Evolutionary conservation across 2,888 invertebrate species (phyloP).

Genomic region (Cistogaster globosa): DNA sequence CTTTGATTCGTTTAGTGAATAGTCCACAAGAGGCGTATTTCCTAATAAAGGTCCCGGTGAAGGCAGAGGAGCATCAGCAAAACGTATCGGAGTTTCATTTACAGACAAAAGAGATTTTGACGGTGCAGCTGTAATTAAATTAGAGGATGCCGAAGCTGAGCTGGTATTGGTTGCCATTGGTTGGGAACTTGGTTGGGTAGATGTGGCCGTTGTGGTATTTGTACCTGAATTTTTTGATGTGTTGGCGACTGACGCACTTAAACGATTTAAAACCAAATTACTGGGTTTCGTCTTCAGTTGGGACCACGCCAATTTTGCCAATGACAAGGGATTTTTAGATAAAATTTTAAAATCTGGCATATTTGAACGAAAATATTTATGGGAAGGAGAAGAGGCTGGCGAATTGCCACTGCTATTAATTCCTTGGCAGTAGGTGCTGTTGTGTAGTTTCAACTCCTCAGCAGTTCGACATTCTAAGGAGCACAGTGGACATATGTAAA

Average conservation of each 20-base stretch:
- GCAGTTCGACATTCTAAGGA: conserved; percentile 90
- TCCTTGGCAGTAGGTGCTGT: conserved; percentile 91
- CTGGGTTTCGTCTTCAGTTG: conserved; percentile 84
- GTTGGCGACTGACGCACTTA: conserved; percentile 79
- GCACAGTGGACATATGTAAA: conserved; percentile 90
- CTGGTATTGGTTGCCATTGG: conserved; percentile 37
- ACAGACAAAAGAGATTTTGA: conserved; percentile 34
- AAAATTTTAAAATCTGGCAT: conserved; percentile 84
- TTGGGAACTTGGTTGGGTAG: conserved; percentile 53
- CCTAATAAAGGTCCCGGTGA: conserved; percentile 93
- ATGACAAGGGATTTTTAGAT: conserved; percentile 78
- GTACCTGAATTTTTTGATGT: conserved; percentile 74
- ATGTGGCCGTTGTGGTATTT: conserved; percentile 66
- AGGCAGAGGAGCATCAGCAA: conserved; percentile 87
- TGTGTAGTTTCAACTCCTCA: conserved; percentile 91
- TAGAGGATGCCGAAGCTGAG: conserved; percentile 42
- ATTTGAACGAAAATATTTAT: conserved; percentile 85
- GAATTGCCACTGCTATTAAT: conserved; percentile 82
- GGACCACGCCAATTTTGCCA: conserved; percentile 82
- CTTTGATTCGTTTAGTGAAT: conserved; percentile 82
- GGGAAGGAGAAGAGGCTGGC: conserved; percentile 81
- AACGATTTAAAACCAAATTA: conserved; percentile 84
- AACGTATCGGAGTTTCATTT: conserved; percentile 77
- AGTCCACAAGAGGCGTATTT: conserved; percentile 91
- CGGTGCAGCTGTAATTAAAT: conserved; percentile 34